Evolutionary conservation across 2,888 invertebrate species (phyloP), one percentile per base, ranked within the genome.

Genomic region (Sphecodes monilicornis): DNA sequence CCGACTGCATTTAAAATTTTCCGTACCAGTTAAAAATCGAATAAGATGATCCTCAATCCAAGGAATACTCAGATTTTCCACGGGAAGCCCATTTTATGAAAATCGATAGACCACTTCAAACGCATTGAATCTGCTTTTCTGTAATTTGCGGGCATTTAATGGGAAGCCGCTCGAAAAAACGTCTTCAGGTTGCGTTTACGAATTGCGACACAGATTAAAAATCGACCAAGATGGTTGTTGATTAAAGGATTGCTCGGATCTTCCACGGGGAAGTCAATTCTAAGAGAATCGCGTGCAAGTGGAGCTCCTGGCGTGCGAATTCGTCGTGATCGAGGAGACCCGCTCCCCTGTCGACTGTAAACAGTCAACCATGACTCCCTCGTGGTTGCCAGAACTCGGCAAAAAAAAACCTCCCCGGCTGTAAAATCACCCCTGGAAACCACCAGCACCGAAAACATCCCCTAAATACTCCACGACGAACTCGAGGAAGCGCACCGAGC

Each of bases 291-390:
- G 64, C 64, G 64, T 64, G 32, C 64, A 64, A 18, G 32, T 5
- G 18, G 64, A 18, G 3, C 16, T 29, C 18, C 6, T 64, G 64
- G 64, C 64, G 64, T 32, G 60, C 29, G 29, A 32, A 18, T 32
- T 32, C 29, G 29, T 60, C 60, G 60, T 32, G 64, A 64, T 16
- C 29, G 32, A 29, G 32, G 16, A 32, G 32, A 29, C 64, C 64
- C 8, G 32, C 32, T 64, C 64, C 64, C 32, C 32, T 13, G 64
- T 18, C 64, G 64, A 18, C 64, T 32, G 64, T 64, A 64, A 64
- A 64, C 64, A 32, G 64, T 64, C 64, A 64, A 64, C 60, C 64
- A 64, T 64, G 32, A 32, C 64, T 18, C 64, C 32, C 64, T 64
- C 32, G 18, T 32, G 32, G 64, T 64, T 64, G 64, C 16, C 64